These are phyloP conservation scores for Phalacrocorax pelagicus DNA, from an alignment of 2,113 vertebrate genomes.

Conservation along the genomic window DNA sequence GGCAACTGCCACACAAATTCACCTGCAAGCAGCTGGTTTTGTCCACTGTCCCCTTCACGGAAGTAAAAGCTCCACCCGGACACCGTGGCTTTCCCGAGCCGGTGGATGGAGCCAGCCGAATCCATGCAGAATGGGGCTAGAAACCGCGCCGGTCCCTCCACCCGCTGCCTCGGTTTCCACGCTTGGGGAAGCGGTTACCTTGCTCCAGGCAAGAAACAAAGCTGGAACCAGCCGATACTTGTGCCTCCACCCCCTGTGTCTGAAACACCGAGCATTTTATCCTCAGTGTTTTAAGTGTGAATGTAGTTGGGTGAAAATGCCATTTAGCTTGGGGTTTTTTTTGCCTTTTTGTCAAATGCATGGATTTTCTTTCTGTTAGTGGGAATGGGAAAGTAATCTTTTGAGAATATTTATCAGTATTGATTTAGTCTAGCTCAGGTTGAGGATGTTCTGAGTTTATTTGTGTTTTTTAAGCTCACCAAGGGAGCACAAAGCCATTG, in stretches of 20 bases:
- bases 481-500: not conserved
- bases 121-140: not conserved
- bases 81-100: not conserved
- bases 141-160: not conserved
- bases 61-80: not conserved
- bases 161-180: fast-evolving
- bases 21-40: conserved; percentile 45
- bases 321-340: not conserved
- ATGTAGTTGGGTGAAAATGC: not conserved
- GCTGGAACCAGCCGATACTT: not conserved
- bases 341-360: not conserved
- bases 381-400: not conserved
- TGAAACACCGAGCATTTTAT: not conserved
- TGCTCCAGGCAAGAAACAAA: not conserved
- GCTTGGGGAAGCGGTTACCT: not conserved
- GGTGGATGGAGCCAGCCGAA: not conserved
- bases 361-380: not conserved
- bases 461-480: not conserved
- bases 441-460: not conserved
- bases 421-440: not conserved
- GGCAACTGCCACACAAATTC: conserved; percentile 49
- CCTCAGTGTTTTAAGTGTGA: not conserved
- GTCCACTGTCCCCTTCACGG: not conserved
- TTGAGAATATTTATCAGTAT: not conserved
- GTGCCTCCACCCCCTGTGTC: not conserved